Conservation (phyloP, 2,113 vertebrate genomes). For the Patagioenas fasciata region DNA sequence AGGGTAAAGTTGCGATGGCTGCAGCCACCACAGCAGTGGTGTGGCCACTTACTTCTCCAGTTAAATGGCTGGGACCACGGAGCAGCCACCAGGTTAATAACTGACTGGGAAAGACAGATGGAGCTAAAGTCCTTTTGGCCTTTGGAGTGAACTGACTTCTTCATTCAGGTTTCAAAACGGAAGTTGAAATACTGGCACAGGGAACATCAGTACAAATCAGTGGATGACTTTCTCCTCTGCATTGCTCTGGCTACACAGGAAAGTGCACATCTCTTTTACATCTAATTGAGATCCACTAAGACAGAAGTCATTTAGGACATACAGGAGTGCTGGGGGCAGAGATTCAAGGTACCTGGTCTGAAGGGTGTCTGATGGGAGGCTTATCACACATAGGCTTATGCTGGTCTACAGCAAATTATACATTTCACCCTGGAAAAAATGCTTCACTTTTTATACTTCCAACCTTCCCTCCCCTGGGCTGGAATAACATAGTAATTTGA, state of each 20-base stretch:
- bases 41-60: neutral
- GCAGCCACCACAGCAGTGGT: accelerated
- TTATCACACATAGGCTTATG: neutral
- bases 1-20: neutral
- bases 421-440: neutral
- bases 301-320: neutral
- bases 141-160: neutral
- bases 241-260: neutral
- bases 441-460: neutral
- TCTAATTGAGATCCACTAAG: neutral
- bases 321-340: neutral
- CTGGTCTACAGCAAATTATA: neutral
- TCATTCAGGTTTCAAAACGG: neutral
- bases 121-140: conserved; percentile 42
- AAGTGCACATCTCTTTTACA: neutral
- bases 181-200: neutral
- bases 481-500: neutral
- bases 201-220: neutral
- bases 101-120: conserved; percentile 7
- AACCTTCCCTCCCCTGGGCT: neutral
- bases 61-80: neutral
- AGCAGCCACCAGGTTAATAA: neutral
- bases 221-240: neutral
- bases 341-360: neutral
- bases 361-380: neutral